phyloP scores from a whole-genome alignment of 2,797 vertebrate genomes.

The Kryptopterus vitreolus region DNA sequence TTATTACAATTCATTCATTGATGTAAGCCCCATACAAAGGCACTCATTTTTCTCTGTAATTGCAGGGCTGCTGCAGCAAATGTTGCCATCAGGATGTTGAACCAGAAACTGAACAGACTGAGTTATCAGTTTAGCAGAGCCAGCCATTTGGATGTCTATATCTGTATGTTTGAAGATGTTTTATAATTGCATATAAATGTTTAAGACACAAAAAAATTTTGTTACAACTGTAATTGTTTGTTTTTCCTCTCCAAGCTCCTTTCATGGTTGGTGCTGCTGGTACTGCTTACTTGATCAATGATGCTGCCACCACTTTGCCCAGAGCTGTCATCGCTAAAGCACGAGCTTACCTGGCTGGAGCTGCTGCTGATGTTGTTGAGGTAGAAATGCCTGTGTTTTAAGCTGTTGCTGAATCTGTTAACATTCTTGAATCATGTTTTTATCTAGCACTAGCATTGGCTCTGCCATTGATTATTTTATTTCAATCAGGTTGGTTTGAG shows the following conservation, averaged over 20 bases:
- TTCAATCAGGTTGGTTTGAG: constrained; percentile 72
- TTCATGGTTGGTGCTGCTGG: constrained; percentile 76
- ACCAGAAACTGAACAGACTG: constrained; percentile 69
- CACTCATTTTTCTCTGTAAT: constrained; percentile 58
- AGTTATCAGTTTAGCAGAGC: constrained; percentile 75
- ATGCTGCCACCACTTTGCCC: constrained; percentile 72
- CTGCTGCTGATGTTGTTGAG: constrained; percentile 76
- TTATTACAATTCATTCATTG: constrained; percentile 28
- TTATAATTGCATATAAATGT: constrained; percentile 65
- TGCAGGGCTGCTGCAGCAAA: constrained; percentile 81
- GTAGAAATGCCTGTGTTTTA: constrained; percentile 66
- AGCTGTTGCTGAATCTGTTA: constrained; percentile 66
- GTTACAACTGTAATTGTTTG: neutral
- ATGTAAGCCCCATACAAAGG: constrained; percentile 53
- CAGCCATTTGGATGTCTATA: constrained; percentile 67
- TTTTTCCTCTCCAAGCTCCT: constrained; percentile 56
- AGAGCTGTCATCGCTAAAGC: constrained; percentile 66
- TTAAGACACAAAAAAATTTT: neutral
- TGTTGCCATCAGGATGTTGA: constrained; percentile 75
- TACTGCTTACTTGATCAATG: constrained; percentile 75
- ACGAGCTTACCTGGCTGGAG: constrained; percentile 75
- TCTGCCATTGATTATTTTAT: constrained; percentile 20
- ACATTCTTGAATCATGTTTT: neutral
- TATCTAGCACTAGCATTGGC: neutral
- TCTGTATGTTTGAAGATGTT: constrained; percentile 68